Percentiles rank a stretch among this genome's conserved stretches.
Evolutionary conservation across 2,888 invertebrate species (phyloP).

Genomic region (Lysandra coridon): DNA sequence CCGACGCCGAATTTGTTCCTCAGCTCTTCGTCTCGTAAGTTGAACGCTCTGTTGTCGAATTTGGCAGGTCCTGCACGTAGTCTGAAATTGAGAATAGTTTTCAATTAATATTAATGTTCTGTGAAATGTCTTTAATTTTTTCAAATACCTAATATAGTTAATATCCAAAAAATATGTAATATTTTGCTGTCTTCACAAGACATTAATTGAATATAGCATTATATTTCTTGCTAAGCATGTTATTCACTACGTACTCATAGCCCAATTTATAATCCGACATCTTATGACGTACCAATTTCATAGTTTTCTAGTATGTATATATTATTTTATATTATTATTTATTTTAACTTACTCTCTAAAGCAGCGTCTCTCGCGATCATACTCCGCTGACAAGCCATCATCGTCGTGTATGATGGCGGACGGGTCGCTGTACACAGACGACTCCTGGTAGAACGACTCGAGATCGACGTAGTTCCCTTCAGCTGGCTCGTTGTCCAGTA

Average conservation of each 20-base stretch:
- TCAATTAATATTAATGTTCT: too few species aligned
- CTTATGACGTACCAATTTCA: too few species aligned
- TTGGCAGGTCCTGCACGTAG: constrained; percentile 61
- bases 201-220: too few species aligned
- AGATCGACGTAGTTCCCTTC: constrained; percentile 85
- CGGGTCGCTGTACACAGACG: constrained; percentile 79
- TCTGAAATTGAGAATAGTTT: constrained; percentile 49
- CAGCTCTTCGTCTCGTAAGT: constrained; percentile 69
- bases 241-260: too few species aligned
- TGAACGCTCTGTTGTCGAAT: constrained; percentile 70
- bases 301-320: too few species aligned
- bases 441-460: constrained; percentile 84
- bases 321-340: too few species aligned
- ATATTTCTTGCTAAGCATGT: too few species aligned
- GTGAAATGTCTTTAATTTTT: too few species aligned
- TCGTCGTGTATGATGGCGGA: constrained; percentile 76
- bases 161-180: too few species aligned
- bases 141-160: too few species aligned
- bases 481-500: constrained; percentile 81
- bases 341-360: constrained; percentile 68
- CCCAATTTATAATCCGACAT: too few species aligned
- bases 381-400: constrained; percentile 73
- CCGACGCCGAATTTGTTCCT: constrained; percentile 72
- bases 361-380: constrained; percentile 67
- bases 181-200: too few species aligned